Evolutionary conservation across 2,888 invertebrate species (phyloP), one percentile per base, ranked within the genome.

Genomic region (Pardosa pseudoannulata): DNA sequence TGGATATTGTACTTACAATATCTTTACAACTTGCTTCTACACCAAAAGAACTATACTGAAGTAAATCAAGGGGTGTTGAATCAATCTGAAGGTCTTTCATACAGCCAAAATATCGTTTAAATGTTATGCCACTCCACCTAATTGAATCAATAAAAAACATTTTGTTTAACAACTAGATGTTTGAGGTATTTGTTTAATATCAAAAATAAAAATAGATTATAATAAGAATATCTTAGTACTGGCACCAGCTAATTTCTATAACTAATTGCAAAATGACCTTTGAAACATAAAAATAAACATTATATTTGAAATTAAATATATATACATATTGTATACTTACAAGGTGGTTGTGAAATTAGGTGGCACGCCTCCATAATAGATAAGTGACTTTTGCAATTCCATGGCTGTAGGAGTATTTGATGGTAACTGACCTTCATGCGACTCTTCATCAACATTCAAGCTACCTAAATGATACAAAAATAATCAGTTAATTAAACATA

Each of bases 291-390:
- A n/a, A n/a, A n/a, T n/a, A n/a, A n/a, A n/a, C n/a, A n/a, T n/a
- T n/a, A n/a, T n/a, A n/a, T n/a, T n/a, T n/a, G n/a, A n/a, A n/a
- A 62, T 6, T 19, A n/a, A 32, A 50, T 27, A 46, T 27, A 56
- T 29, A 19, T 56, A n/a, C n/a, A n/a, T n/a, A n/a, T n/a, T n/a
- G n/a, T 16, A 72, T 9, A 56, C 83, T 88, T 88, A 90, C 87
- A 88, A 82, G 6, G 87, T 64, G 19, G 87, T 82, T 7, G 89
- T 88, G 88, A 94, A 93, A 86, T 94, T 95, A 1, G 97, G 96
- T 3, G 97, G 95, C 1, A 95, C 93, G 0, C 98, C 98, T 1
- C 97, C 98, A 90, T 97, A 93, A 92, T 95, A 96, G 91, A 96
- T 95, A 36, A 94, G 93, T 0, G 95, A 94, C 36, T 79, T 88